phyloP scores from a whole-genome alignment of 2,888 invertebrate species.

The Octodonta nipae region DNA sequence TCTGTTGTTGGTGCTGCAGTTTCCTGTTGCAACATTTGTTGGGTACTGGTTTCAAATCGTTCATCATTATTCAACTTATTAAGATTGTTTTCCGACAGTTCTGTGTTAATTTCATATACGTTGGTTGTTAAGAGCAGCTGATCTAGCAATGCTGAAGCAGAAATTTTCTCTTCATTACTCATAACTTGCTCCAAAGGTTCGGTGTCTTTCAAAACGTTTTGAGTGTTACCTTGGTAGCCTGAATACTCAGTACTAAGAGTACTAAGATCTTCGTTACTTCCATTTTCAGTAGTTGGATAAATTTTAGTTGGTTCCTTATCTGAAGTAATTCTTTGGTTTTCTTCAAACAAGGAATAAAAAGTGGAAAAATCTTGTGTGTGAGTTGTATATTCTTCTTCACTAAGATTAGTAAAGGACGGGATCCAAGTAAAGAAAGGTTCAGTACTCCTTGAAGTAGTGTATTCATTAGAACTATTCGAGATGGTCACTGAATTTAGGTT shows the following conservation, averaged over 20 bases:
- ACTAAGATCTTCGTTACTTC: slow-evolving; percentile 12
- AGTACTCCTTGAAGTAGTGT: too few species aligned
- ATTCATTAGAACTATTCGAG: too few species aligned
- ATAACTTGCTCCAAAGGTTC: slow-evolving; percentile 13
- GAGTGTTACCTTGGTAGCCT: neutral
- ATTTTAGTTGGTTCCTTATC: too few species aligned
- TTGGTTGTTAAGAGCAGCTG: slow-evolving; percentile 27
- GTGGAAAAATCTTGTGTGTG: too few species aligned
- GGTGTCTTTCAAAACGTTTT: too few species aligned
- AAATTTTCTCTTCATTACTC: slow-evolving; percentile 12
- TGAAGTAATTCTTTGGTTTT: too few species aligned
- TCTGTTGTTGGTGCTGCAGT: neutral
- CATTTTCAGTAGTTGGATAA: too few species aligned
- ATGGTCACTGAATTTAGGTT: too few species aligned
- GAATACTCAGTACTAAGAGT: slow-evolving; percentile 13
- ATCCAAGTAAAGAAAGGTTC: too few species aligned
- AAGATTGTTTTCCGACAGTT: slow-evolving; percentile 15
- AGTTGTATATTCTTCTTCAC: too few species aligned
- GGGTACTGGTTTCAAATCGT: neutral
- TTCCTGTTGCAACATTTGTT: neutral
- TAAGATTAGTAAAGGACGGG: too few species aligned
- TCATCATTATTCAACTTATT: neutral
- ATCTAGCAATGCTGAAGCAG: slow-evolving; percentile 22
- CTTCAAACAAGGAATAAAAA: too few species aligned
- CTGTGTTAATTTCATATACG: slow-evolving; percentile 30